These are phyloP conservation scores for Resseliella maxima DNA, from an alignment of 2,888 invertebrate genomes.

Conservation along the genomic window DNA sequence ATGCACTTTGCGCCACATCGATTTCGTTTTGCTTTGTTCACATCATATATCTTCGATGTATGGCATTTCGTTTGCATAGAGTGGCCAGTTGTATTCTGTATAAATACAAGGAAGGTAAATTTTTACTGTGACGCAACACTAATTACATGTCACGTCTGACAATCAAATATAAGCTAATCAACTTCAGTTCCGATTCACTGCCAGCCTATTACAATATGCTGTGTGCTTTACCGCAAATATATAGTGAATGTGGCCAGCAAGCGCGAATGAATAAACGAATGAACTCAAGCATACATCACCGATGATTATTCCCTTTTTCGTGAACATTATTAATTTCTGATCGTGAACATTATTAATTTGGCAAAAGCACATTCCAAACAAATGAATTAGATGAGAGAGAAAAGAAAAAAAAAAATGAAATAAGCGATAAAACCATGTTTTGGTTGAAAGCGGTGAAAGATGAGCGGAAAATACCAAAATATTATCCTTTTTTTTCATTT, in stretches of 20 bases:
- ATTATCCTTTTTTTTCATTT: neutral
- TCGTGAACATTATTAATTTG: conserved; percentile 32
- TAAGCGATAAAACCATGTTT: no score
- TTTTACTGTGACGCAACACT: neutral
- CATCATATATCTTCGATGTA: neutral
- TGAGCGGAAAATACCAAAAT: no score
- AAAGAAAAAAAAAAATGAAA: no score
- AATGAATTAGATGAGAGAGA: neutral
- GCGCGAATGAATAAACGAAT: no score
- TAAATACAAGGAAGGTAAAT: neutral
- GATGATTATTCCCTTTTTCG: conserved; percentile 4
- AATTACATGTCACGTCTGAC: conserved; percentile 49
- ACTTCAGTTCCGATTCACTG: conserved; percentile 41
- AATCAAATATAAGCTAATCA: conserved; percentile 46
- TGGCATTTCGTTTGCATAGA: neutral
- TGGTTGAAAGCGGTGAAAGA: no score
- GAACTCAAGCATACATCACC: no score
- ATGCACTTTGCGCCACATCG: neutral
- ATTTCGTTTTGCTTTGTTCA: neutral
- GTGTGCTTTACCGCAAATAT: neutral
- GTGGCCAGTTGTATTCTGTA: neutral
- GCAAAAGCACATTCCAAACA: neutral
- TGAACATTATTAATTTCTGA: conserved; percentile 28
- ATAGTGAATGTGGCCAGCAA: neutral
- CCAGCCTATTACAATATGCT: neutral